Percentiles rank a stretch among this genome's conserved stretches.
phyloP scores from a whole-genome alignment of 2,888 invertebrate species.

The Yponomeuta sedellus region DNA sequence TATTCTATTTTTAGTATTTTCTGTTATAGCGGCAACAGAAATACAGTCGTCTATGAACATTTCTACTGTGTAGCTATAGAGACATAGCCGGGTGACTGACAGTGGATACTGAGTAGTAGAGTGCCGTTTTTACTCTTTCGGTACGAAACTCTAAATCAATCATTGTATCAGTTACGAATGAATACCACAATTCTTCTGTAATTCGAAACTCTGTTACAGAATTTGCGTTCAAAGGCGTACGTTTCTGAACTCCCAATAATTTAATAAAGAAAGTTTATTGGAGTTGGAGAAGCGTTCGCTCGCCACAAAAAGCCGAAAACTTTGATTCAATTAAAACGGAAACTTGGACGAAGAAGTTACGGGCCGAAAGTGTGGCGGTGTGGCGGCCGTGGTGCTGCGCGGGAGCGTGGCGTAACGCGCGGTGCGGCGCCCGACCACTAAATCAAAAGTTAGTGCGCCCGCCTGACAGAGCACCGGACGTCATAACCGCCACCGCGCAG shows the following conservation, averaged over 20 bases:
- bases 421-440: constrained; percentile 33
- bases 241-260: constrained; percentile 74
- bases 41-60: too few relatives aligned
- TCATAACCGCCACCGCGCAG: constrained; percentile 8
- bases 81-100: too few relatives aligned
- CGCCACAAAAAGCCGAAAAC: constrained; percentile 75
- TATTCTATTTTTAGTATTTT: too few relatives aligned
- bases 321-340: constrained; percentile 75
- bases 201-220: constrained; percentile 56
- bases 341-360: constrained; percentile 68
- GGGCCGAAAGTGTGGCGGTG: constrained; percentile 43
- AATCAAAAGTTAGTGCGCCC: constrained; percentile 41
- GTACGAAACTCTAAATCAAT: not conserved
- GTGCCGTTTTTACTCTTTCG: too few relatives aligned
- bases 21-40: too few relatives aligned
- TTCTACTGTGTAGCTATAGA: too few relatives aligned
- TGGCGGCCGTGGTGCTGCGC: constrained; percentile 28
- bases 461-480: constrained; percentile 13
- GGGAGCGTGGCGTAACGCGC: constrained; percentile 27
- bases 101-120: too few relatives aligned
- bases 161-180: constrained; percentile 4
- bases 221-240: constrained; percentile 66
- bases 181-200: constrained; percentile 11
- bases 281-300: constrained; percentile 65
- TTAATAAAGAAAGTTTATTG: constrained; percentile 73